A percentile compares a stretch with the other conserved stretches of the same genome.
These are phyloP conservation scores for Euleptes europaea DNA, from an alignment of 2,113 vertebrate genomes.

Conservation along the genomic window DNA sequence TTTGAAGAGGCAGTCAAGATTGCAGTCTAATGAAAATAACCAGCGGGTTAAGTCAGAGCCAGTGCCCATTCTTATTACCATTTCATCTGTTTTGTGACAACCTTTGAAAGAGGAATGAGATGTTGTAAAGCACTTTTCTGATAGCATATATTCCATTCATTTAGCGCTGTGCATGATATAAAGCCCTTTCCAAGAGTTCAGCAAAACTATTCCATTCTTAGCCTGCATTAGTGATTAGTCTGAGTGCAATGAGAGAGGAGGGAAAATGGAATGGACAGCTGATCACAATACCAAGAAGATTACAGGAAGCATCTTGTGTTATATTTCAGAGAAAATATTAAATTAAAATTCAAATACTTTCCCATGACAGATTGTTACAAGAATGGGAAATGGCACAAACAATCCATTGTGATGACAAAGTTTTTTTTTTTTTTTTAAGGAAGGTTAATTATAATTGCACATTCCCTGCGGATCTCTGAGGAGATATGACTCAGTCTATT, in stretches of 20 bases:
- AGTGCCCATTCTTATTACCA: conserved; percentile 45
- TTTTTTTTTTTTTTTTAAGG: too few relatives aligned
- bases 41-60: conserved; percentile 46
- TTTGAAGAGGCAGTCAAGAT: conserved; percentile 44
- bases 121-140: background rate
- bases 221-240: conserved; percentile 19
- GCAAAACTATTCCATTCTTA: background rate
- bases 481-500: conserved; percentile 63
- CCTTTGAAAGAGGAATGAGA: conserved; percentile 18
- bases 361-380: conserved; percentile 51
- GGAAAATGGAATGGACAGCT: conserved; percentile 49
- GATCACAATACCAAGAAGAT: conserved; percentile 29
- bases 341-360: conserved; percentile 60
- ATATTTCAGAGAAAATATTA: conserved; percentile 55
- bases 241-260: background rate
- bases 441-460: conserved; percentile 70
- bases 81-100: conserved; percentile 49
- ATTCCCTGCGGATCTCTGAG: conserved; percentile 68
- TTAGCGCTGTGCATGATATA: conserved; percentile 23
- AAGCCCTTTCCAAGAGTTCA: conserved; percentile 20
- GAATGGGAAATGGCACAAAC: conserved; percentile 61
- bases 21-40: conserved; percentile 58
- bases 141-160: conserved; percentile 20
- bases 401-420: conserved; percentile 56
- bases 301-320: conserved; percentile 50